Percentiles rank a stretch among this genome's conserved stretches.
These are phyloP conservation scores for Hydrozoanthus tunicans DNA, from an alignment of 64 coral and sea anemone species.

Conservation along the genomic window DNA sequence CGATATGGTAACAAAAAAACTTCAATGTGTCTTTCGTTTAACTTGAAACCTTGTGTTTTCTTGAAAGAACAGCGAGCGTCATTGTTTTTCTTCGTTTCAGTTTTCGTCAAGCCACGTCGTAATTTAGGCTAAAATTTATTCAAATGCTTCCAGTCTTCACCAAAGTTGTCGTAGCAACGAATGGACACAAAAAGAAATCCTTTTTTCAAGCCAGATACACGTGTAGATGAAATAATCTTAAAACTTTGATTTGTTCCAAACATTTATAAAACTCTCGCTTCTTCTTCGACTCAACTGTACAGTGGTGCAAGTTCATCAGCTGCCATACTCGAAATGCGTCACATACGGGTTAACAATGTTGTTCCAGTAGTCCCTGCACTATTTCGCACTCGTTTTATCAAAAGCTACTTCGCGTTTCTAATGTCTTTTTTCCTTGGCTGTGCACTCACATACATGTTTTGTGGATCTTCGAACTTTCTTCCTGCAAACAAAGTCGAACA, in stretches of 20 bases:
- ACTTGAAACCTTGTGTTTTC: background rate
- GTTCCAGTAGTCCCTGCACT: slow-evolving; percentile 27
- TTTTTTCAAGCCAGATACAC: background rate
- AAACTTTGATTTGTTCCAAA: background rate
- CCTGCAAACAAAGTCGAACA: background rate
- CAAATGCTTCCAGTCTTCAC: slow-evolving; percentile 28
- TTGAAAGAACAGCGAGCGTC: background rate
- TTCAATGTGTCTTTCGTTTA: background rate
- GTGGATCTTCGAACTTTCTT: background rate
- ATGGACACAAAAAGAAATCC: background rate
- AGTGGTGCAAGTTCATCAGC: background rate
- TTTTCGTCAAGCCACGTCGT: slow-evolving; percentile 4
- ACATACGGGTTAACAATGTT: background rate
- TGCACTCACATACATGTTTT: slow-evolving; percentile 31
- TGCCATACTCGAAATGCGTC: slow-evolving; percentile 8
- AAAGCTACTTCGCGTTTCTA: slow-evolving; percentile 17
- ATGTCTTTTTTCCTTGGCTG: slow-evolving; percentile 44
- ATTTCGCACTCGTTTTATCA: slow-evolving; percentile 26
- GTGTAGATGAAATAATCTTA: background rate
- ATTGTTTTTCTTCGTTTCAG: background rate
- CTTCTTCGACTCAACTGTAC: background rate
- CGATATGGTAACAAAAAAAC: no score
- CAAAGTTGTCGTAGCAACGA: background rate
- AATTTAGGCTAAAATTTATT: slow-evolving; percentile 4
- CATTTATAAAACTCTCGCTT: background rate